Evolutionary conservation across 1,140 invertebrate species (phyloP).

Genomic region (Lineus longissimus): DNA sequence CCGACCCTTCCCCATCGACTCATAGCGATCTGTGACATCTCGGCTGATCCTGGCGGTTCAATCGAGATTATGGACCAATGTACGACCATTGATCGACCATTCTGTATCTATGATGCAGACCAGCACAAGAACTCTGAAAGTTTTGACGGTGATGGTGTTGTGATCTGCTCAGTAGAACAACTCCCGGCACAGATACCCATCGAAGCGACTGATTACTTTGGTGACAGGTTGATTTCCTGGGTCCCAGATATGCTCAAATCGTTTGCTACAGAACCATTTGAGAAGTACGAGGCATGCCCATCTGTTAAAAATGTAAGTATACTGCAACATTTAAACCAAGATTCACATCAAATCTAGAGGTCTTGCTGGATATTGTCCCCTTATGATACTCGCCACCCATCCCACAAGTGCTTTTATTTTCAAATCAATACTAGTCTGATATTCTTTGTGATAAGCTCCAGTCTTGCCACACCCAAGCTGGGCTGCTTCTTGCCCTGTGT

Average conservation of each 20-base stretch:
- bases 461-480: no score
- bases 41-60: slow-evolving; percentile 96
- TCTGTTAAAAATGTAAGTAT: slow-evolving; percentile 74
- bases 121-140: slow-evolving; percentile 94
- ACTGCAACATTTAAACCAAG: background rate
- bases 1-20: slow-evolving; percentile 79
- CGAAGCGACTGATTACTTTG: slow-evolving; percentile 97
- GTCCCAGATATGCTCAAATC: slow-evolving; percentile 86
- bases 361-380: no score
- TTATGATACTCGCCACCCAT: no score
- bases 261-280: slow-evolving; percentile 78
- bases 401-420: no score
- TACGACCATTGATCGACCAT: slow-evolving; percentile 98
- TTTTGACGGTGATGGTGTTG: slow-evolving; percentile 91
- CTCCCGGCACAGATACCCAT: slow-evolving; percentile 98
- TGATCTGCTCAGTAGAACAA: slow-evolving; percentile 99
- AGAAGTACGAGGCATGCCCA: slow-evolving; percentile 72
- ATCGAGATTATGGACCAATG: slow-evolving; percentile 99
- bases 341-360: no score
- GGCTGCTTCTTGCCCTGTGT: no score
- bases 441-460: no score
- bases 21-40: slow-evolving; percentile 90
- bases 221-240: slow-evolving; percentile 85
- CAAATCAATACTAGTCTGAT: no score
- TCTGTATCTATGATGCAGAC: slow-evolving; percentile 97